Evolutionary conservation across 1,140 invertebrate species (phyloP), one percentile per base, ranked within the genome.

Genomic region (Drosophila kurseongensis): DNA sequence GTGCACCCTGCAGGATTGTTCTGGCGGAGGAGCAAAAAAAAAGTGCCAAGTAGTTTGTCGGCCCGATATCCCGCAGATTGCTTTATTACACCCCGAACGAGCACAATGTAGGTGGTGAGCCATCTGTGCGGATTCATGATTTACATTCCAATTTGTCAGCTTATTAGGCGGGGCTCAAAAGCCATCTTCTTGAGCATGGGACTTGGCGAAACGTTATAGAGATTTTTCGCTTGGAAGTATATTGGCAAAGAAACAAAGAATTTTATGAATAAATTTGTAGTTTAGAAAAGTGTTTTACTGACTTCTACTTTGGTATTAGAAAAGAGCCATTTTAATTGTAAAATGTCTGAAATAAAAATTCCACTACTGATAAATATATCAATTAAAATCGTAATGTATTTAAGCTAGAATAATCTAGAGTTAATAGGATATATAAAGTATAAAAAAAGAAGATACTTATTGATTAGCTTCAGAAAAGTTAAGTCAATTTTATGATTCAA

Each of bases 21-120:
- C 2, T 27, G 32, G n/a, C 23, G 13, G 6, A 40, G n/a, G 9
- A 29, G 32, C 32, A 54, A 8, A 51, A n/a, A 23, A 58, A 42
- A 58, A 42, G 38, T 69, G 79, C 48, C 75, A 86, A 66, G 80
- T 73, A 79, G 59, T 76, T 67, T 47, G 63, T 75, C 67, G 41
- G 47, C 38, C 61, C 42, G 61, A 75, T 65, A 71, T 75, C 44
- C 50, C 32, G 50, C 47, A 72, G 69, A 75, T 72, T 81, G 59
- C 82, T 83, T 76, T 76, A 78, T 76, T 78, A 52, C 55, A 58
- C 48, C 35, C 23, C 42, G 57, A 58, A 60, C 42, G 45, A 42
- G 44, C 54, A 47, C 13, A 74, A 69, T 58, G 45, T 56, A 35
- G 61, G 18, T 35, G 29, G 12, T n/a, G 14, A 52, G 65, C 47